Evolutionary conservation across 1,140 invertebrate species (phyloP), one percentile per base, ranked within the genome.

Genomic region (Drosophila insularis): DNA sequence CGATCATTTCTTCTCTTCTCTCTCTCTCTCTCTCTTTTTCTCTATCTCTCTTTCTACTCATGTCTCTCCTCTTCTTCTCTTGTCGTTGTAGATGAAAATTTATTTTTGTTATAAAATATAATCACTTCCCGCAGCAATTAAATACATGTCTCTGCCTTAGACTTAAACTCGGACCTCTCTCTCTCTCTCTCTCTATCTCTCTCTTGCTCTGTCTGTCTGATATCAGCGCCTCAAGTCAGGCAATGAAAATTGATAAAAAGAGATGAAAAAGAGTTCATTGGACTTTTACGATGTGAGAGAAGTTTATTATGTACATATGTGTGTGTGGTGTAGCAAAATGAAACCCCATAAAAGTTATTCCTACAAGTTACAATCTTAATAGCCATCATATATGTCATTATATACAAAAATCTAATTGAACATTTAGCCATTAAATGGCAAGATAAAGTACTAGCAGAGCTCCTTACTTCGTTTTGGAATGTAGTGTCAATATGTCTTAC

Each of bases 91-190:
- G 78, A 74, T 71, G 60, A 73, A 77, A 87, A 89, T 82, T 76
- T 82, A 82, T 87, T 71, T 79, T 71, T 67, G 72, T 77, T 82
- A 76, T 89, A 68, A 89, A 89, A 81, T 74, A 56, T 80, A 89
- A 80, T 82, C 75, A 74, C 76, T 80, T 81, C 75, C 78, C 64
- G 78, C 77, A 71, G 81, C 71, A 64, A 85, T 82, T 87, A 86
- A 80, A 82, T 81, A 66, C 73, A 35, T 76, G 21, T 63, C 66
- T 31, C 43, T 50, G 43, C 7, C 17, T 50, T 50, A 19, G 43
- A 50, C 43, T 50, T 50, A 19, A 19, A 50, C 43, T 21, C 17
- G 7, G 2, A 8, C 27, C 3, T 19, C 17, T 13, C 11, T 19
- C n/a, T 35, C n/a, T 7, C 60, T 50, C 37, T 54, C 23, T 21